These are phyloP conservation scores for Tachysurus fulvidraco DNA, from an alignment of 2,113 vertebrate species.

Conservation along the genomic window DNA sequence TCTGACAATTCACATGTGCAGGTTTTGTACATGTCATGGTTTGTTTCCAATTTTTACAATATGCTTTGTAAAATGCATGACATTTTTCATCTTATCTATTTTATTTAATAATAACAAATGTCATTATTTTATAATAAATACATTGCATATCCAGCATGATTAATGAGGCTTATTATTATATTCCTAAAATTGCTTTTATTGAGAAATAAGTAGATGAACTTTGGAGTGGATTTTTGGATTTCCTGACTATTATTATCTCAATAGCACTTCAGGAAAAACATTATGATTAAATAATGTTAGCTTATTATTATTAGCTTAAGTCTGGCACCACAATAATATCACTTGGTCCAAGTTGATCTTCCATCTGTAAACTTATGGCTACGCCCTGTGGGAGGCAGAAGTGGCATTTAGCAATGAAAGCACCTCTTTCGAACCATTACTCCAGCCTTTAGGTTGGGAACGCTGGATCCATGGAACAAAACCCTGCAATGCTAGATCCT, in stretches of 20 bases:
- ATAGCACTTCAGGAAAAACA: background rate
- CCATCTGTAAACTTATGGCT: constrained; percentile 1
- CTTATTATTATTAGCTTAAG: background rate
- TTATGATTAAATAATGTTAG: background rate
- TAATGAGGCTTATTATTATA: background rate
- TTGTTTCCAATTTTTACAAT: background rate
- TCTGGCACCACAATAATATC: background rate
- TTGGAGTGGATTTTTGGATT: background rate
- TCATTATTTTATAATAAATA: too few relatives aligned
- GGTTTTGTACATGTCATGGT: background rate
- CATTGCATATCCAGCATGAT: background rate
- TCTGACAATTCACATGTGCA: background rate
- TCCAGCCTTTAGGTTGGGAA: constrained; percentile 35
- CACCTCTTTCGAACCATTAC: constrained; percentile 26
- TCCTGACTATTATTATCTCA: background rate
- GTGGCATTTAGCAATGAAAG: constrained; percentile 27
- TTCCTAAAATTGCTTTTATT: background rate
- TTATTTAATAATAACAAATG: too few relatives aligned
- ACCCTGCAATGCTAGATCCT: constrained; percentile 30
- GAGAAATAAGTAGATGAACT: background rate
- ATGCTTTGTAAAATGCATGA: too few relatives aligned
- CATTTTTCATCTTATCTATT: background rate
- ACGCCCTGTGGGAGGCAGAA: constrained; percentile 5
- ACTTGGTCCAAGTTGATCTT: background rate
- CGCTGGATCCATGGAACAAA: constrained; percentile 36